These are phyloP conservation scores for Trimorus sp. DNA, from an alignment of 2,888 invertebrate species.

Conservation along the genomic window DNA sequence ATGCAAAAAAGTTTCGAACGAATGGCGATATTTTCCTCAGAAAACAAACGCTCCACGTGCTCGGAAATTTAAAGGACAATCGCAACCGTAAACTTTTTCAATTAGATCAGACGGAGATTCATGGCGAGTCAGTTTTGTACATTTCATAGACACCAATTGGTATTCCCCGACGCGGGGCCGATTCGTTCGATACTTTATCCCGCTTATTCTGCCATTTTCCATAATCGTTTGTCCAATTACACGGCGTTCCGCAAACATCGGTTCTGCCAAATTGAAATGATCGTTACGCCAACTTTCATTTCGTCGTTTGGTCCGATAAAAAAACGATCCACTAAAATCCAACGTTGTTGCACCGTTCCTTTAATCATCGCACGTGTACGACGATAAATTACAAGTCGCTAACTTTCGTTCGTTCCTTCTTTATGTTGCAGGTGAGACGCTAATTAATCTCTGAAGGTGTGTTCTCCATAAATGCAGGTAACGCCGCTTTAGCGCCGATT, in stretches of 20 bases:
- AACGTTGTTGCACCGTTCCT: no score
- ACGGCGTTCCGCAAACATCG: slow-evolving; percentile 4
- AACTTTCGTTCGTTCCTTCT: slow-evolving; percentile 1
- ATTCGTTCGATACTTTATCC: slow-evolving; percentile 17
- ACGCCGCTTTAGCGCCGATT: not conserved
- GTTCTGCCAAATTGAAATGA: not conserved
- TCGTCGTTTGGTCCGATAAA: not conserved
- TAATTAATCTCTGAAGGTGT: not conserved
- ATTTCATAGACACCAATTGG: slow-evolving; percentile 47
- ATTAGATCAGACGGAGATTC: slow-evolving; percentile 58
- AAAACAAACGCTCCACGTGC: slow-evolving; percentile 73
- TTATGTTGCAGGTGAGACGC: slow-evolving; percentile 25
- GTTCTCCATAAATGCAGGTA: slow-evolving; percentile 8
- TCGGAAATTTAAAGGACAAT: slow-evolving; percentile 68
- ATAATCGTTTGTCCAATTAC: slow-evolving; percentile 15
- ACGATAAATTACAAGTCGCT: not conserved
- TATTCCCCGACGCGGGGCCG: slow-evolving; percentile 17
- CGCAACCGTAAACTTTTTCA: slow-evolving; percentile 59
- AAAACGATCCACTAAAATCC: not conserved
- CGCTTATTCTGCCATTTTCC: slow-evolving; percentile 27
- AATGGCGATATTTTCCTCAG: slow-evolving; percentile 63
- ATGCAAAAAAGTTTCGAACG: slow-evolving; percentile 46
- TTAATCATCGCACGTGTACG: no score
- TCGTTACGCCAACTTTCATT: not conserved
- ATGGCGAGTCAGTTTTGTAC: slow-evolving; percentile 44